phyloP scores from a whole-genome alignment of 2,888 invertebrate genomes.

The Neoitamus cyanurus region DNA sequence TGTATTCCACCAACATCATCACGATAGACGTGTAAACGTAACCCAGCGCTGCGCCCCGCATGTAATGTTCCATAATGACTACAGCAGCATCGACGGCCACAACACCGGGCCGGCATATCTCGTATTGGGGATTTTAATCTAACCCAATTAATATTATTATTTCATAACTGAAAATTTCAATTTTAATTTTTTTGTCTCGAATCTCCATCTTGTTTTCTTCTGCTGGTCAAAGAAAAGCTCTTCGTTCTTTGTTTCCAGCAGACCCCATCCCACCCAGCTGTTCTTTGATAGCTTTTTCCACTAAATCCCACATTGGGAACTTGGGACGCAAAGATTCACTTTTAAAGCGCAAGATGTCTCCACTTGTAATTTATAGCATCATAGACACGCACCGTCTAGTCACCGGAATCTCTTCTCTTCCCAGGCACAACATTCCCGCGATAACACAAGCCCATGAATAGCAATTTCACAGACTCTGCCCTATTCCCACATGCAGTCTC shows the following conservation, averaged over 20 bases:
- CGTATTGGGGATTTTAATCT: too few relatives aligned
- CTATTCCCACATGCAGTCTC: background rate
- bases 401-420: background rate
- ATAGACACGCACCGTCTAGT: background rate
- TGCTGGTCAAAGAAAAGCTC: background rate
- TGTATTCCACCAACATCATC: too few relatives aligned
- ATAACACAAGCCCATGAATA: background rate
- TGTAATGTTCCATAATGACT: too few relatives aligned
- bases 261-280: background rate
- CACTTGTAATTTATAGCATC: background rate
- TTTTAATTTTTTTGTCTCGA: too few relatives aligned
- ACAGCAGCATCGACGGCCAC: too few relatives aligned
- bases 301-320: background rate
- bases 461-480: too few relatives aligned
- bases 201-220: background rate
- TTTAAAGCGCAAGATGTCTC: background rate
- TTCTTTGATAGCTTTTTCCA: background rate
- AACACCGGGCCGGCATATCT: too few relatives aligned
- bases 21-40: too few relatives aligned
- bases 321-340: background rate
- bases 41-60: too few relatives aligned
- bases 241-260: background rate
- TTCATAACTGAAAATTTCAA: too few relatives aligned
- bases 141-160: too few relatives aligned
- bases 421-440: background rate